A percentile compares a stretch with the other conserved stretches of the same genome.
Conservation (phyloP, 2,888 invertebrate species). For the Ornithoptera alexandrae region DNA sequence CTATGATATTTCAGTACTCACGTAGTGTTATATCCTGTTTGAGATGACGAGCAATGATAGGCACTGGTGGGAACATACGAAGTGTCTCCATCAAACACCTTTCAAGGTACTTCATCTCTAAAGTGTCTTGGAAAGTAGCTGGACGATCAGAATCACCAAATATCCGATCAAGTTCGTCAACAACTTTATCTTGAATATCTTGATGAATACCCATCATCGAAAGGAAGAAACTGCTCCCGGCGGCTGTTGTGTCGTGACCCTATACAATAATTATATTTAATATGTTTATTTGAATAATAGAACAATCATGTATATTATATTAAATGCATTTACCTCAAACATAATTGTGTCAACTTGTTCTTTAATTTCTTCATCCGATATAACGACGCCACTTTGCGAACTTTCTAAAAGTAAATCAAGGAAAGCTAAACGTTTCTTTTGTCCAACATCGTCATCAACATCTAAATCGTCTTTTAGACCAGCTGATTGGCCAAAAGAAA, state of each 20-base stretch:
- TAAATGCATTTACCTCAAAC: slow-evolving; percentile 83
- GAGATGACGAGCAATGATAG: slow-evolving; percentile 86
- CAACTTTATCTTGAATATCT: slow-evolving; percentile 85
- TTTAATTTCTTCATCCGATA: slow-evolving; percentile 88
- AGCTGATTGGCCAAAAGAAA: slow-evolving; percentile 85
- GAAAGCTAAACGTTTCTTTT: slow-evolving; percentile 91
- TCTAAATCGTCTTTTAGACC: slow-evolving; percentile 90
- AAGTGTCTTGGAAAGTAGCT: slow-evolving; percentile 88
- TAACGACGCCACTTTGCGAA: slow-evolving; percentile 84
- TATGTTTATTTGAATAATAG: slow-evolving; percentile 22
- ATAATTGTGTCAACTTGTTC: slow-evolving; percentile 93
- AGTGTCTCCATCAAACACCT: slow-evolving; percentile 90
- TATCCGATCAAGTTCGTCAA: slow-evolving; percentile 86
- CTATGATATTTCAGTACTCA: slow-evolving; percentile 54
- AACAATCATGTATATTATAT: slow-evolving; percentile 15
- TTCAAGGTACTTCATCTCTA: slow-evolving; percentile 93
- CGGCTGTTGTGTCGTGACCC: slow-evolving; percentile 91
- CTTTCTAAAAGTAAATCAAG: slow-evolving; percentile 91
- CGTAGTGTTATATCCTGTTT: slow-evolving; percentile 86
- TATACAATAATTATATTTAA: slow-evolving; percentile 39
- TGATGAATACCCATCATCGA: slow-evolving; percentile 87
- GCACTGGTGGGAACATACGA: slow-evolving; percentile 89
- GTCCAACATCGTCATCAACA: slow-evolving; percentile 89
- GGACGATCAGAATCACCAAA: slow-evolving; percentile 88
- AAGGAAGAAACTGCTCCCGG: slow-evolving; percentile 90